Conservation (phyloP, 1,140 invertebrate species). For the Lethocerus indicus region DNA sequence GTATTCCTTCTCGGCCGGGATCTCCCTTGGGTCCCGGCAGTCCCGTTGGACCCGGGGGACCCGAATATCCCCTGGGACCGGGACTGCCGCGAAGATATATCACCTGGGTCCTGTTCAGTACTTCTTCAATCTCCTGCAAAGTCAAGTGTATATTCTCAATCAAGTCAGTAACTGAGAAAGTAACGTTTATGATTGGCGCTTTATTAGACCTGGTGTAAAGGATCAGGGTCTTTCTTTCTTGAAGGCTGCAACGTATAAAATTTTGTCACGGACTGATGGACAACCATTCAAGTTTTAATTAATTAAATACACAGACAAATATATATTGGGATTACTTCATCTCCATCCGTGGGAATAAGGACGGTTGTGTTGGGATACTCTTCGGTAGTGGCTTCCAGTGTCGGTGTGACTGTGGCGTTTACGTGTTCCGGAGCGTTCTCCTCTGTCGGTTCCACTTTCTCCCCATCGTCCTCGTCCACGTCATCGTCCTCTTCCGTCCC, state of each 20-base stretch:
- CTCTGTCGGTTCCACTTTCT: neutral
- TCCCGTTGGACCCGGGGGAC: constrained; percentile 42
- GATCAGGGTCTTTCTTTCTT: neutral
- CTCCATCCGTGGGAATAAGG: neutral
- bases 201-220: neutral
- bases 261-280: too few species aligned
- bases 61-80: constrained; percentile 49
- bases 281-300: too few species aligned
- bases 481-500: neutral
- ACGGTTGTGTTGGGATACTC: constrained; percentile 1
- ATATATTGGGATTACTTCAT: neutral
- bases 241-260: too few species aligned
- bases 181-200: neutral
- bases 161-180: neutral
- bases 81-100: too few species aligned
- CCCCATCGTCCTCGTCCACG: neutral
- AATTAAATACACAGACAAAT: too few species aligned
- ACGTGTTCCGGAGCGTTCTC: too few species aligned
- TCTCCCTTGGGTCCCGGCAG: constrained; percentile 49
- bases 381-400: neutral
- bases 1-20: constrained; percentile 46
- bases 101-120: constrained; percentile 25
- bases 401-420: neutral
- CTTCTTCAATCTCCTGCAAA: neutral
- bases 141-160: neutral